These are phyloP conservation scores for Drosophila parabipectinata DNA, from an alignment of 1,140 invertebrate species.

Conservation along the genomic window DNA sequence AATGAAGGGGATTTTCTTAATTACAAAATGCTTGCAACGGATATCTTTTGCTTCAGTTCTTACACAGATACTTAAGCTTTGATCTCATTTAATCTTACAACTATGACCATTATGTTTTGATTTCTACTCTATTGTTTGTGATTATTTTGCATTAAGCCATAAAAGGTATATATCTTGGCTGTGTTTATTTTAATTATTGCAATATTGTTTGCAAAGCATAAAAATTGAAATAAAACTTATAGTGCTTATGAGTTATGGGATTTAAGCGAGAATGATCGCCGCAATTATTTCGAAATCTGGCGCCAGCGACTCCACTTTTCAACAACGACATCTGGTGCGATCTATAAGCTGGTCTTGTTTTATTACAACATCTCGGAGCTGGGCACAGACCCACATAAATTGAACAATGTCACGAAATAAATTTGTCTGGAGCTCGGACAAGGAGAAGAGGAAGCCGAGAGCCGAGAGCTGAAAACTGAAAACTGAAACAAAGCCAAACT, in stretches of 20 bases:
- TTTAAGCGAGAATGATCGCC: conserved; percentile 42
- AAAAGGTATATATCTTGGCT: too few species aligned
- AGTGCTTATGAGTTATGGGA: conserved; percentile 43
- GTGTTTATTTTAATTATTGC: too few species aligned
- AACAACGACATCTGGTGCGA: conserved; percentile 22
- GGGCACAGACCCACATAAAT: conserved; percentile 60
- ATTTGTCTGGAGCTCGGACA: conserved; percentile 53
- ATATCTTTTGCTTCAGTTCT: neutral
- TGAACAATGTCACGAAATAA: conserved; percentile 80
- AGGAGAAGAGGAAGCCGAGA: conserved; percentile 22
- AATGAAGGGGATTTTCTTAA: neutral
- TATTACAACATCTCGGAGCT: conserved; percentile 69
- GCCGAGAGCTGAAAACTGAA: conserved; percentile 4
- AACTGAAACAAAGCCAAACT: conserved; percentile 43
- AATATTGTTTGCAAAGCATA: conserved; percentile 5
- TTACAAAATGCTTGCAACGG: conserved; percentile 5
- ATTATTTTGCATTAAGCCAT: too few species aligned
- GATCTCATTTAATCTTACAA: too few species aligned
- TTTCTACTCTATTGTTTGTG: neutral
- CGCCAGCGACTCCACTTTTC: conserved; percentile 29
- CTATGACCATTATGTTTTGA: neutral
- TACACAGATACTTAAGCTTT: neutral
- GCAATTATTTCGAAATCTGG: conserved; percentile 64
- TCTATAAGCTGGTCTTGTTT: conserved; percentile 48
- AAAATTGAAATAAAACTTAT: conserved; percentile 40